A percentile compares a stretch with the other conserved stretches of the same genome.
Conservation (phyloP, 2,113 vertebrate genomes). For the Mellivora capensis region DNA sequence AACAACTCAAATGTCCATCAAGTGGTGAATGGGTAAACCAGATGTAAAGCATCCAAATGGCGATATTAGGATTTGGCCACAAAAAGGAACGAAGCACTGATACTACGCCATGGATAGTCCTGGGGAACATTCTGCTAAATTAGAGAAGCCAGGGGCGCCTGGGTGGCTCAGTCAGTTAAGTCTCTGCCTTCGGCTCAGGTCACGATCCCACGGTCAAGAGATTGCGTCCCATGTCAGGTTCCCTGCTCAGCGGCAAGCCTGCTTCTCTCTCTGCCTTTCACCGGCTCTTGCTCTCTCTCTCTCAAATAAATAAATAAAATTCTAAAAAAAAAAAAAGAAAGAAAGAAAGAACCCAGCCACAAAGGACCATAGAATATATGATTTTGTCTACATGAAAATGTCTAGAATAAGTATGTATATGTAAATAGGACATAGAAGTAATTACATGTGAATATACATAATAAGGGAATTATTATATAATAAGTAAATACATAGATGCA, state of each 20-base stretch:
- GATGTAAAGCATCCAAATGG: not conserved
- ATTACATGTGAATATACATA: not conserved
- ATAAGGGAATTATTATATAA: not conserved
- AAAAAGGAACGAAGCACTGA: not conserved
- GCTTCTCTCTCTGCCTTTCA: too few species aligned
- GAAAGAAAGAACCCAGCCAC: not conserved
- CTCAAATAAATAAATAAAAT: too few species aligned
- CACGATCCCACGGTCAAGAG: too few species aligned
- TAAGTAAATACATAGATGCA: not conserved
- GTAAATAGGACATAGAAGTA: not conserved
- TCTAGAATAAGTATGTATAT: not conserved
- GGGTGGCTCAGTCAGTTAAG: too few species aligned
- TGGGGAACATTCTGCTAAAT: not conserved
- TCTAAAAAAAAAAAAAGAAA: too few species aligned
- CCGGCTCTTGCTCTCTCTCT: too few species aligned
- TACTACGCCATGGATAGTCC: not conserved
- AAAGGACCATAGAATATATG: not conserved
- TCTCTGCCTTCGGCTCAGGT: too few species aligned
- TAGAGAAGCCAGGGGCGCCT: not conserved
- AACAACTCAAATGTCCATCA: not conserved
- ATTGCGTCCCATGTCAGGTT: too few species aligned
- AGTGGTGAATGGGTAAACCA: not conserved
- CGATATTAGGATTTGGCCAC: not conserved
- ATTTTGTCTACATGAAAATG: not conserved
- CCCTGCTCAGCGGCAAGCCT: too few species aligned